Conservation (phyloP, 1,140 invertebrate species). For the Eriosoma lanigerum region DNA sequence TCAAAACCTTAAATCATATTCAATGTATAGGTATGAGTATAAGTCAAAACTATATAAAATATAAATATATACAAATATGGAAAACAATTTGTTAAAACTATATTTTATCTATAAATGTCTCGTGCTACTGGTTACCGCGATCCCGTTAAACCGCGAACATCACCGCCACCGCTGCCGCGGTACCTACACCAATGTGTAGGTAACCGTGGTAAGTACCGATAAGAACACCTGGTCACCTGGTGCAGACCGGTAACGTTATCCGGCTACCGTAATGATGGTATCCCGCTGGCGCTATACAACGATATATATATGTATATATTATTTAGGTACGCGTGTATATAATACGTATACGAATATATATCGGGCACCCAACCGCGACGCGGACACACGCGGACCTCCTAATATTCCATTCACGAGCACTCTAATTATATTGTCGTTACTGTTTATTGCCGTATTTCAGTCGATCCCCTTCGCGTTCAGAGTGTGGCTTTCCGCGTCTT, state of each 20-base stretch:
- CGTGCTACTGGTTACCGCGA: neutral
- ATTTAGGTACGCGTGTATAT: neutral
- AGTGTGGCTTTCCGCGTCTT: neutral
- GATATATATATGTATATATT: neutral
- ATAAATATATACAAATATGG: no score
- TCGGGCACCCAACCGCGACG: slow-evolving; percentile 43
- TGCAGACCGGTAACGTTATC: slow-evolving; percentile 41
- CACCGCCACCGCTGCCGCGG: neutral
- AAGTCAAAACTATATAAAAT: no score
- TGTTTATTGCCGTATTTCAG: slow-evolving; percentile 20
- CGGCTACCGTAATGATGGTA: slow-evolving; percentile 47
- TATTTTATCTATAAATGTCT: neutral
- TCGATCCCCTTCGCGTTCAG: no score
- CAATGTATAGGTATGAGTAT: no score
- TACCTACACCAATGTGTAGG: neutral
- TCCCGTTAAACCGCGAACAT: neutral
- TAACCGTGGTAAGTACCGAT: no score
- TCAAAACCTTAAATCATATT: no score
- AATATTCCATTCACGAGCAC: slow-evolving; percentile 27
- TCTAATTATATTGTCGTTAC: slow-evolving; percentile 48
- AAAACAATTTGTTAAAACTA: no score
- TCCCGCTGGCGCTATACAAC: slow-evolving; percentile 41
- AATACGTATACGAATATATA: neutral
- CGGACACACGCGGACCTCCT: neutral
- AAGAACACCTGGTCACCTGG: slow-evolving; percentile 27